A percentile compares a stretch with the other conserved stretches of the same genome.
These are phyloP conservation scores for Palythoa grandiflora DNA, from an alignment of 92 coral and sea anemone genomes.

Conservation along the genomic window DNA sequence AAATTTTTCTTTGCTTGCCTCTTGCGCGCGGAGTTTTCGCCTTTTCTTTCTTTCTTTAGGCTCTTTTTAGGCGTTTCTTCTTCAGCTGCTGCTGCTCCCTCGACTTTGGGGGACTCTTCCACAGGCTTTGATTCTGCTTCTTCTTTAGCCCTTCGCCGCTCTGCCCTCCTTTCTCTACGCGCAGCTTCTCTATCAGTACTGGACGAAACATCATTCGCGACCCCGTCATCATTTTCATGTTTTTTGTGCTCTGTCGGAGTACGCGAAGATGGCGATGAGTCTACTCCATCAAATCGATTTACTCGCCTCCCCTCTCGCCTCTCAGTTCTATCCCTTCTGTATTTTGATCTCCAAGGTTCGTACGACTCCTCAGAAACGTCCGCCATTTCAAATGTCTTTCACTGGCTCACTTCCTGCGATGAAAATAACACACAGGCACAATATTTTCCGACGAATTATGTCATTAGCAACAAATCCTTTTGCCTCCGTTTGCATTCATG, in stretches of 20 bases:
- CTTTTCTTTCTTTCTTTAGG: slow-evolving; percentile 89
- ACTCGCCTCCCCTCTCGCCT: slow-evolving; percentile 72
- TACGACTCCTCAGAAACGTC: slow-evolving; percentile 72
- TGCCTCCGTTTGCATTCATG: slow-evolving; percentile 58
- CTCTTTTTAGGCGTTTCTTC: slow-evolving; percentile 86
- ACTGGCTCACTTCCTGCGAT: slow-evolving; percentile 70
- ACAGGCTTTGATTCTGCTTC: slow-evolving; percentile 77
- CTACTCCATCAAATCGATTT: slow-evolving; percentile 69
- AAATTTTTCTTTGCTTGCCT: slow-evolving; percentile 89
- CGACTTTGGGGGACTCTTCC: slow-evolving; percentile 78
- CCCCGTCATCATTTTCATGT: slow-evolving; percentile 75
- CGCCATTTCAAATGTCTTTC: slow-evolving; percentile 72
- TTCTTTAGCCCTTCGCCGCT: slow-evolving; percentile 79
- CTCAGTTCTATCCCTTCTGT: slow-evolving; percentile 81
- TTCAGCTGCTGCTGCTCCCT: slow-evolving; percentile 78
- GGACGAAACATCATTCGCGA: slow-evolving; percentile 73
- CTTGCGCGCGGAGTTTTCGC: slow-evolving; percentile 87
- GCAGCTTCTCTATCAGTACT: slow-evolving; percentile 80
- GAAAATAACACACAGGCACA: slow-evolving; percentile 51
- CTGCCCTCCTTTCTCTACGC: slow-evolving; percentile 74
- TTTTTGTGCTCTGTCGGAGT: slow-evolving; percentile 67
- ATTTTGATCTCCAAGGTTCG: slow-evolving; percentile 63
- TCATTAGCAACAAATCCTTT: slow-evolving; percentile 69
- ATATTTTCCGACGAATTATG: slow-evolving; percentile 59
- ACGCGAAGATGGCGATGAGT: slow-evolving; percentile 61